These are phyloP conservation scores for Eleginops maclovinus DNA, from an alignment of 2,113 vertebrate species.

Conservation along the genomic window DNA sequence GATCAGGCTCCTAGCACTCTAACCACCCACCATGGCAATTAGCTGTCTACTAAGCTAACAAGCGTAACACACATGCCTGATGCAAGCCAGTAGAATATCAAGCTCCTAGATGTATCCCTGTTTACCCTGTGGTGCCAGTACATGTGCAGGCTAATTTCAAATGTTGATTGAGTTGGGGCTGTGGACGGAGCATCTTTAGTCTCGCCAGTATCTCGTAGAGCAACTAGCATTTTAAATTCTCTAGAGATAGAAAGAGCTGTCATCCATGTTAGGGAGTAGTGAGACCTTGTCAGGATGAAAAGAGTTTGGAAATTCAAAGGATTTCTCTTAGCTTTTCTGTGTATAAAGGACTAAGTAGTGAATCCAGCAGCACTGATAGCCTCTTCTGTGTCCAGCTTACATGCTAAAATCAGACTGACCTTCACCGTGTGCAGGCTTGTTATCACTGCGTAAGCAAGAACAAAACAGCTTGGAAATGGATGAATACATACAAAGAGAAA, in stretches of 20 bases:
- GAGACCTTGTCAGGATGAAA: conserved; percentile 17
- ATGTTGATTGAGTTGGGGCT: conserved; percentile 47
- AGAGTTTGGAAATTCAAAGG: conserved; percentile 19
- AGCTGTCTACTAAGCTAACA: conserved; percentile 83
- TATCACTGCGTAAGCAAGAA: conserved; percentile 32
- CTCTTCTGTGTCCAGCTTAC: conserved; percentile 38
- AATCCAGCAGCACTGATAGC: conserved; percentile 51
- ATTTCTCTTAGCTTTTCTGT: conserved; percentile 27
- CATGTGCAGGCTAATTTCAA: conserved; percentile 42
- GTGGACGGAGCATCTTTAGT: conserved; percentile 41
- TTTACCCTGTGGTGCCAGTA: conserved; percentile 51
- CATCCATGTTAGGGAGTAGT: conserved; percentile 2
- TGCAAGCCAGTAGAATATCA: conserved; percentile 77
- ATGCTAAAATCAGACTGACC: conserved; percentile 63
- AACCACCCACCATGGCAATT: conserved; percentile 83
- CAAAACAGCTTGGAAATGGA: conserved; percentile 8
- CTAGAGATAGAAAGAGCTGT: conserved; percentile 13
- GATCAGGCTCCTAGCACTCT: conserved; percentile 81
- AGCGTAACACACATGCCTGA: conserved; percentile 80
- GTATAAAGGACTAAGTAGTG: conserved; percentile 47
- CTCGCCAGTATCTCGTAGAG: conserved; percentile 22
- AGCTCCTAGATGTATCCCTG: conserved; percentile 62
- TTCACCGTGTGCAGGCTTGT: conserved; percentile 44
- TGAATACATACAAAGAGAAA: conserved; percentile 29
- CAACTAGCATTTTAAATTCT: conserved; percentile 30